Percentiles rank a stretch among this genome's conserved stretches.
Evolutionary conservation across 2,888 invertebrate genomes (phyloP).

Genomic region (Athalia cordata): DNA sequence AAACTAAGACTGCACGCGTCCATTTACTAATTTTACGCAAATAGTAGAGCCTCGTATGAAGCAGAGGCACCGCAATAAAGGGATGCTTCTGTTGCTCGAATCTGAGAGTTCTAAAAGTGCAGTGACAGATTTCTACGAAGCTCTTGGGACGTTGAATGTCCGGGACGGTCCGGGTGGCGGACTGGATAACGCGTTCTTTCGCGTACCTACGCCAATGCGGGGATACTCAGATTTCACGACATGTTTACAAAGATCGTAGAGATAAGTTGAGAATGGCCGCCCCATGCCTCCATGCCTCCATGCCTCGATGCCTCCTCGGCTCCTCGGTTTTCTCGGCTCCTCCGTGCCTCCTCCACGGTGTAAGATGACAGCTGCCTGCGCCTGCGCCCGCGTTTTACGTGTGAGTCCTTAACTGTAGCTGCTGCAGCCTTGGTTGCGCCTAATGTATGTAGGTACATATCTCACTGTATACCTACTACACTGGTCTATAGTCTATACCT

Average conservation of each 20-base stretch:
- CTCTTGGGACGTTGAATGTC: neutral
- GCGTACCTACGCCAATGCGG: conserved; percentile 69
- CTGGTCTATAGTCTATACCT: conserved; percentile 35
- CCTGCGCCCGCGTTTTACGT: conserved; percentile 68
- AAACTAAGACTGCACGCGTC: conserved; percentile 11
- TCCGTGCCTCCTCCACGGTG: conserved; percentile 69
- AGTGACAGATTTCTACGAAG: conserved; percentile 41
- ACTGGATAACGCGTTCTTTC: conserved; percentile 25
- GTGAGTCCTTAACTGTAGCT: conserved; percentile 42
- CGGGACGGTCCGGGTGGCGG: conserved; percentile 22
- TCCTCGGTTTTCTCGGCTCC: conserved; percentile 61
- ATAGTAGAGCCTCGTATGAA: conserved; percentile 2
- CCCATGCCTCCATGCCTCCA: conserved; percentile 59
- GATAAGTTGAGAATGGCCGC: conserved; percentile 74
- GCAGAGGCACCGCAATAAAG: conserved; percentile 5
- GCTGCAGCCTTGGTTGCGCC: conserved; percentile 45
- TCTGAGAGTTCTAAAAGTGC: conserved; percentile 15
- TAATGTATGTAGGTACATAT: conserved; percentile 33
- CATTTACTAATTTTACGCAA: conserved; percentile 41
- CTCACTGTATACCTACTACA: conserved; percentile 44
- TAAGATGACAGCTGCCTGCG: conserved; percentile 73
- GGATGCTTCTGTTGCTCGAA: conserved; percentile 17
- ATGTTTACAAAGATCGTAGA: conserved; percentile 74
- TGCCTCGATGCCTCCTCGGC: conserved; percentile 38
- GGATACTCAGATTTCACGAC: conserved; percentile 74